phyloP scores from a whole-genome alignment of 1,140 invertebrate species.

The Euborellia annulipes region DNA sequence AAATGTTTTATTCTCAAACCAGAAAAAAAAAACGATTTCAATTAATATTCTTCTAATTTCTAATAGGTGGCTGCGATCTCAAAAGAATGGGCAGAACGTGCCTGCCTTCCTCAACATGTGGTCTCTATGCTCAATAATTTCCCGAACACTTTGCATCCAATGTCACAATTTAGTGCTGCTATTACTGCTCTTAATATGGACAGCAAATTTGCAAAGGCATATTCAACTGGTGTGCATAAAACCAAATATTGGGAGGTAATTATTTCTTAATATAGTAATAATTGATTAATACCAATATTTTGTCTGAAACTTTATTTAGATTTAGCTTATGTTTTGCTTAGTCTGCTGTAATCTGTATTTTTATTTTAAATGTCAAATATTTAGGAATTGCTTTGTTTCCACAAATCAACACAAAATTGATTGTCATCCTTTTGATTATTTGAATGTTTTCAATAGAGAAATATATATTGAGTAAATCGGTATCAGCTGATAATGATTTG shows the following conservation, averaged over 20 bases:
- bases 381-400: too few relatives aligned
- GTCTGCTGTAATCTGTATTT: too few relatives aligned
- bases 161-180: constrained; percentile 89
- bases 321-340: too few relatives aligned
- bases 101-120: constrained; percentile 80
- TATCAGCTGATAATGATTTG: too few relatives aligned
- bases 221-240: constrained; percentile 71
- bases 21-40: background rate
- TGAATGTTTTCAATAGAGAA: too few relatives aligned
- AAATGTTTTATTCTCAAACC: background rate
- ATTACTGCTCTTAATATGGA: constrained; percentile 86
- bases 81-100: constrained; percentile 80
- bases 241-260: constrained; percentile 75
- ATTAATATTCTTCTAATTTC: background rate
- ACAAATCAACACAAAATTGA: too few relatives aligned
- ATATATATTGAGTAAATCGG: too few relatives aligned
- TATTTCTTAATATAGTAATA: too few relatives aligned
- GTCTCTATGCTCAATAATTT: constrained; percentile 91
- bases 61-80: constrained; percentile 56
- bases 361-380: background rate
- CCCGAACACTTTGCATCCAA: constrained; percentile 84
- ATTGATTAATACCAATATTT: too few relatives aligned
- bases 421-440: too few relatives aligned
- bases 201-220: constrained; percentile 87
- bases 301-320: too few relatives aligned